Evolutionary conservation across 2,797 vertebrate genomes (phyloP).

Genomic region (Knipowitschia caucasica): DNA sequence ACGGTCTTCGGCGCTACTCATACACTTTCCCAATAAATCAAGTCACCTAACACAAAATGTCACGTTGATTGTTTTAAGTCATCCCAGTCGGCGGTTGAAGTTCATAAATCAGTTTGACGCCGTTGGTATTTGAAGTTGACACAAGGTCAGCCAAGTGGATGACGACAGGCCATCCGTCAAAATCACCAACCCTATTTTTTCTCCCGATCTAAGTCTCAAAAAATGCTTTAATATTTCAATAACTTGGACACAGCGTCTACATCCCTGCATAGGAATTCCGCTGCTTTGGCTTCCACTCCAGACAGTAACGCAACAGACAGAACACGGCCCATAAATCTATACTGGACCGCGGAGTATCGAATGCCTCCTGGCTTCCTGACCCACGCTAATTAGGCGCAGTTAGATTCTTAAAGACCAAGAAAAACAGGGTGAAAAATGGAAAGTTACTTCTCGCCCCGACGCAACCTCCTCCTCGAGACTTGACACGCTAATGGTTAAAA

Average conservation of each 20-base stretch:
- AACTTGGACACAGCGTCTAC: conserved; percentile 1
- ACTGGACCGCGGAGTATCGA: not conserved
- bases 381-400: conserved; percentile 4
- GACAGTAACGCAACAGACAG: conserved; percentile 35
- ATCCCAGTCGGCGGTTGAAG: not conserved
- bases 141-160: conserved; percentile 8
- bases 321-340: conserved; percentile 15
- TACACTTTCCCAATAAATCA: conserved; percentile 4
- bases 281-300: not conserved
- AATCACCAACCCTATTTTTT: not conserved
- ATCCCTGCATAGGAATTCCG: conserved; percentile 1
- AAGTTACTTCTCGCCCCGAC: not conserved
- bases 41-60: not conserved
- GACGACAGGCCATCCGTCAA: conserved; percentile 1
- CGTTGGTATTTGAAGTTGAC: conserved; percentile 6
- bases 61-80: conserved; percentile 6
- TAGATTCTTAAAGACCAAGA: not conserved
- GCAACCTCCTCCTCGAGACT: not conserved
- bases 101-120: conserved; percentile 11
- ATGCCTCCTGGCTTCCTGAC: conserved; percentile 11
- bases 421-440: conserved; percentile 10
- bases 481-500: not conserved
- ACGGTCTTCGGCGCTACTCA: not conserved
- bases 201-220: not conserved
- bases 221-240: not conserved